Percentiles rank a stretch among this genome's conserved stretches.
Evolutionary conservation across 2,888 invertebrate species (phyloP).

Genomic region (Euzetes globulus): DNA sequence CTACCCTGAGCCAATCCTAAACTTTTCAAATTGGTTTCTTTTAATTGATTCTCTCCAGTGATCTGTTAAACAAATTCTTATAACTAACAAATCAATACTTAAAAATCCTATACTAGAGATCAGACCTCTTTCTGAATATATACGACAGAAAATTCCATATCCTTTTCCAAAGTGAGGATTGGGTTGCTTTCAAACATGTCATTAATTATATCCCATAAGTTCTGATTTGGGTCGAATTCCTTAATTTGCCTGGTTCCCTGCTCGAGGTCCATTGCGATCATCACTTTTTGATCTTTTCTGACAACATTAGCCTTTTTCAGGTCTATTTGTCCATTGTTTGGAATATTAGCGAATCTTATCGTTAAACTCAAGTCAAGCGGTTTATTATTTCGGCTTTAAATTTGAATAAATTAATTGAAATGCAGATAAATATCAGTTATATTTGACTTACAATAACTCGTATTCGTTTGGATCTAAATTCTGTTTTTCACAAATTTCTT

Average conservation of each 20-base stretch:
- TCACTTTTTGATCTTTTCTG: slow-evolving; percentile 58
- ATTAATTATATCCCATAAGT: slow-evolving; percentile 55
- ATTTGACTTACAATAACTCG: background rate
- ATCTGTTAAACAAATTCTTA: slow-evolving; percentile 1
- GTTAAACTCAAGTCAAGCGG: slow-evolving; percentile 66
- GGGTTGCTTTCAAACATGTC: background rate
- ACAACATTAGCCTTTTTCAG: slow-evolving; percentile 61
- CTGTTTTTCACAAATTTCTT: slow-evolving; percentile 28
- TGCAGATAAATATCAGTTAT: background rate
- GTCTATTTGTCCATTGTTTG: slow-evolving; percentile 84
- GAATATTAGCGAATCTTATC: slow-evolving; percentile 73
- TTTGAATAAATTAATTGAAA: background rate
- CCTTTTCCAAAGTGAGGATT: background rate
- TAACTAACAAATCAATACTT: too few relatives aligned
- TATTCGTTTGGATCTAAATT: slow-evolving; percentile 27
- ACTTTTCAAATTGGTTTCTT: slow-evolving; percentile 62
- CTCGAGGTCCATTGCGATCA: slow-evolving; percentile 67
- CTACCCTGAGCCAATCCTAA: slow-evolving; percentile 69
- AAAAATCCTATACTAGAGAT: too few relatives aligned
- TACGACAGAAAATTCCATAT: slow-evolving; percentile 13
- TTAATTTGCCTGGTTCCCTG: slow-evolving; percentile 60
- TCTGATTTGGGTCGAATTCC: slow-evolving; percentile 54
- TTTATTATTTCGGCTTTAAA: slow-evolving; percentile 63
- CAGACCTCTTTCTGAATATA: slow-evolving; percentile 44
- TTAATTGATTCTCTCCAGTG: slow-evolving; percentile 53